These are phyloP conservation scores for Odontesthes bonariensis DNA, from an alignment of 2,113 vertebrate species.

Conservation along the genomic window DNA sequence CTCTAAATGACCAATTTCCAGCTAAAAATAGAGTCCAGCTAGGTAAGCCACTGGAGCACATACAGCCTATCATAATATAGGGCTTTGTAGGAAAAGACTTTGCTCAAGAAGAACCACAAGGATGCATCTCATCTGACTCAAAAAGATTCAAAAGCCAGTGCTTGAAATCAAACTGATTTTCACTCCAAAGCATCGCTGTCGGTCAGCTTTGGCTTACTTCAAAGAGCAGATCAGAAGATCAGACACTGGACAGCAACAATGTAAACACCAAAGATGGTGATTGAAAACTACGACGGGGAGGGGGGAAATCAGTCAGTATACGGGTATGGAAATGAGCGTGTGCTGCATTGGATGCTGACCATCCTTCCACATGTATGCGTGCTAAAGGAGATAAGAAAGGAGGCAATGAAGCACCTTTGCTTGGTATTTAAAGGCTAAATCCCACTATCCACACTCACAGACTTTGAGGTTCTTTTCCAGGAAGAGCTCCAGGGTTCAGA, in stretches of 20 bases:
- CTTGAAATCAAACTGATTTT: no score
- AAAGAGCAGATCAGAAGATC: neutral
- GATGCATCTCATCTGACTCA: neutral
- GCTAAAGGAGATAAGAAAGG: neutral
- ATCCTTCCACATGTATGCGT: neutral
- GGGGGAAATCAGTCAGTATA: no score
- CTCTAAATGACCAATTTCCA: constrained; percentile 30
- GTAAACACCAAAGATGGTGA: no score
- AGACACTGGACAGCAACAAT: neutral
- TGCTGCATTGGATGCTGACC: neutral
- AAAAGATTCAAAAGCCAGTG: no score
- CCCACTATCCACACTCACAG: neutral
- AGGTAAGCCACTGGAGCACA: constrained; percentile 14
- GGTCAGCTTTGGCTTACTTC: neutral
- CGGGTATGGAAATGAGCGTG: no score
- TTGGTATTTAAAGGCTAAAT: neutral
- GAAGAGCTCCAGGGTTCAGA: no score
- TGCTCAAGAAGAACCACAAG: neutral
- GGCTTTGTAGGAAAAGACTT: neutral
- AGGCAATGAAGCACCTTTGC: neutral
- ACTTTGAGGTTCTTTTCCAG: neutral
- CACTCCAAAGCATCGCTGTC: no score
- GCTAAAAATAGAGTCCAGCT: constrained; percentile 51
- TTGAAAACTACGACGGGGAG: neutral
- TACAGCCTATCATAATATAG: neutral